Percentiles rank a stretch among this genome's conserved stretches.
Conservation (phyloP, 2,797 vertebrate species). For the Lepilemur septentrionalis region DNA sequence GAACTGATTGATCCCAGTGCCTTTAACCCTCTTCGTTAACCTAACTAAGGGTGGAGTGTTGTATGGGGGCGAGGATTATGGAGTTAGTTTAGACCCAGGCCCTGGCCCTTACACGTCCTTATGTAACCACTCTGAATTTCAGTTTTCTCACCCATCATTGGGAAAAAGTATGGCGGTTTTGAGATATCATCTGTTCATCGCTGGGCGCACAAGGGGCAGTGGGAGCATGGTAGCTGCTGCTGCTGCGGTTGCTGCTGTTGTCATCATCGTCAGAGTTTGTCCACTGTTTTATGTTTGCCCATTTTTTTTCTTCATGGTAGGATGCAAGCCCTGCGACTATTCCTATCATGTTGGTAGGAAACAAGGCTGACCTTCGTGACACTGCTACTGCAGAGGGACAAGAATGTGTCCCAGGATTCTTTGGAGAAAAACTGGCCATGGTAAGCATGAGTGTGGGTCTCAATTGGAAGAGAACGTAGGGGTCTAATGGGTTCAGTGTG, state of each 20-base stretch:
- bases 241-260: neutral
- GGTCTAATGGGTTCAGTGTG: too few species aligned
- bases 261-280: neutral
- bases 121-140: conserved; percentile 8
- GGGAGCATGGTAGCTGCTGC: neutral
- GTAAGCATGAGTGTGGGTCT: conserved; percentile 82
- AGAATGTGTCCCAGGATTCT: conserved; percentile 89
- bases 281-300: neutral
- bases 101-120: neutral
- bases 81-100: neutral
- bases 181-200: neutral
- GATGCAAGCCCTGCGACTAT: conserved; percentile 91
- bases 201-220: neutral
- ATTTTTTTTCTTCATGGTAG: conserved; percentile 80
- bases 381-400: conserved; percentile 82
- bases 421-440: conserved; percentile 97
- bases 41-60: neutral
- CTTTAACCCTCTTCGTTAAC: neutral
- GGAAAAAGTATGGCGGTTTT: neutral
- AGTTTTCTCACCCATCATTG: neutral
- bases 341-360: conserved; percentile 98
- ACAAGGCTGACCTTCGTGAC: conserved; percentile 94
- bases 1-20: neutral
- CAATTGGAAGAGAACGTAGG: neutral
- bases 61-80: neutral